Evolutionary conservation across 2,797 vertebrate genomes (phyloP).

Genomic region (Bradypodion pumilum): DNA sequence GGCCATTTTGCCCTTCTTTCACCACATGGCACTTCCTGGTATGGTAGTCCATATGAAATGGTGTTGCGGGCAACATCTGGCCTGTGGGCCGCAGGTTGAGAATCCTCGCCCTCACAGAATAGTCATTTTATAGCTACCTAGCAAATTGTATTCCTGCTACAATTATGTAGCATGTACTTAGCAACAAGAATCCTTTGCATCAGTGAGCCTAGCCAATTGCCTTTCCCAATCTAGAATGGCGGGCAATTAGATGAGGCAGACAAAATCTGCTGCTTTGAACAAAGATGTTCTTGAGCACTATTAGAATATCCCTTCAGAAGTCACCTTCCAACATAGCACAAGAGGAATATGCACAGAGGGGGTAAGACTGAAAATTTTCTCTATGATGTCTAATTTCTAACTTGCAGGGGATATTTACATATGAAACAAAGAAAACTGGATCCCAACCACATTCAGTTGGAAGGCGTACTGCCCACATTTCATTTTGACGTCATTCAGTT

Average conservation of each 20-base stretch:
- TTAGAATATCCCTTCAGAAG: neutral
- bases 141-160: neutral
- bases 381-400: neutral
- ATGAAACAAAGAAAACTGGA: neutral
- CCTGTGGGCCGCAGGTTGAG: no score
- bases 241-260: neutral
- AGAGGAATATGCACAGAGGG: neutral
- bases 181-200: neutral
- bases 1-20: no score
- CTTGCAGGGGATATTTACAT: no score
- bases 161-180: neutral
- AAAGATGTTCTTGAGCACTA: neutral
- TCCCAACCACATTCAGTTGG: no score
- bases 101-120: no score
- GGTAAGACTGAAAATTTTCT: no score
- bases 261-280: neutral
- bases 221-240: neutral
- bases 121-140: neutral
- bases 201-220: neutral
- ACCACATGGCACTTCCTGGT: no score
- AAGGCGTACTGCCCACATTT: no score
- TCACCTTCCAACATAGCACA: neutral
- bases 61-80: no score
- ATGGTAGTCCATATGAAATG: no score
- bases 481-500: neutral